phyloP scores from a whole-genome alignment of 2,113 vertebrate genomes.

The Hirundichthys speculiger region DNA sequence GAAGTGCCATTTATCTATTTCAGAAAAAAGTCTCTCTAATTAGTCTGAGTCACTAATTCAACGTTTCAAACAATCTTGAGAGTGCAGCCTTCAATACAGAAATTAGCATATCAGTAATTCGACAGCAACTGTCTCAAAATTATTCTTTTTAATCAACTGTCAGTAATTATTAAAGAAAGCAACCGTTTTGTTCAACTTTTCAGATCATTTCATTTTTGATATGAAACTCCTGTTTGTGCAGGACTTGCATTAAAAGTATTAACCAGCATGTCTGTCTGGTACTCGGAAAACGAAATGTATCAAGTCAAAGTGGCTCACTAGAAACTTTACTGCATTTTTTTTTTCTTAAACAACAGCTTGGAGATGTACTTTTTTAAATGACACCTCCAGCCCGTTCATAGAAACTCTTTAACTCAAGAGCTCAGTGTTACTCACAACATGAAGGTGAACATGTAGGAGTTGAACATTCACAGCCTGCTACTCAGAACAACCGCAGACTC shows the following conservation, averaged over 20 bases:
- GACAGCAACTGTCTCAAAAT: no score
- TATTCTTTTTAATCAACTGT: not conserved
- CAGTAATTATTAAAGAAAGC: slow-evolving; percentile 2
- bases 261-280: no score
- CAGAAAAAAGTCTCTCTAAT: not conserved
- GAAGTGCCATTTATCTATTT: slow-evolving; percentile 18
- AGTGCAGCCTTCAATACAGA: not conserved
- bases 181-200: not conserved
- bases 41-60: not conserved
- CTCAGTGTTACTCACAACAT: slow-evolving; percentile 52
- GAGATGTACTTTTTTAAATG: not conserved
- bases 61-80: slow-evolving; percentile 10
- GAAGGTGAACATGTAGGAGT: slow-evolving; percentile 38
- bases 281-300: no score
- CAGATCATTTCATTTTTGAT: not conserved
- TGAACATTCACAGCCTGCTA: slow-evolving; percentile 43
- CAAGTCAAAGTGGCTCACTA: no score
- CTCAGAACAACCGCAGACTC: slow-evolving; percentile 46
- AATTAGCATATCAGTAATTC: not conserved
- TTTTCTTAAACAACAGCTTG: no score
- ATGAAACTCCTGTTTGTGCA: no score
- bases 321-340: no score
- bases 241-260: no score
- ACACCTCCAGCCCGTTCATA: not conserved
- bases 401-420: slow-evolving; percentile 40